A percentile compares a stretch with the other conserved stretches of the same genome.
These are phyloP conservation scores for Hoplias malabaricus DNA, from an alignment of 2,113 vertebrate genomes.

Conservation along the genomic window DNA sequence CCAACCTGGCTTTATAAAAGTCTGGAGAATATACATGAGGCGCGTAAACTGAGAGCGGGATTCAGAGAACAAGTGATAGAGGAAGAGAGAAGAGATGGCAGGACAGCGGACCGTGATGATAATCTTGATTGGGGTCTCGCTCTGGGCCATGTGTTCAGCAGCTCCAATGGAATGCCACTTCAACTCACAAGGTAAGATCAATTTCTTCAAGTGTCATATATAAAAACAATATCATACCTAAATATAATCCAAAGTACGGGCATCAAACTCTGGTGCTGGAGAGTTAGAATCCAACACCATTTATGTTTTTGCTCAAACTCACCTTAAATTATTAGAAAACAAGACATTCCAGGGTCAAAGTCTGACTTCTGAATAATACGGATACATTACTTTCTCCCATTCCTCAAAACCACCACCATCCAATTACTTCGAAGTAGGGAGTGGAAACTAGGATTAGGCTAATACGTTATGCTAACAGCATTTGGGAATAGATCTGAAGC, in stretches of 20 bases:
- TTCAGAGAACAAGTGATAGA: constrained; percentile 58
- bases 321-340: too few species aligned
- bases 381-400: not conserved
- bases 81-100: constrained; percentile 71
- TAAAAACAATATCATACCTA: not conserved
- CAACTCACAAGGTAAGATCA: constrained; percentile 84
- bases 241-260: not conserved
- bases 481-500: too few species aligned
- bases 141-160: constrained; percentile 69
- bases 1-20: constrained; percentile 49
- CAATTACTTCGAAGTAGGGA: not conserved
- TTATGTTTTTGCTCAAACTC: too few species aligned
- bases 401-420: not conserved
- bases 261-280: not conserved
- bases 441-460: too few species aligned
- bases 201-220: not conserved
- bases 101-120: constrained; percentile 52
- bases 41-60: constrained; percentile 39
- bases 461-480: not conserved
- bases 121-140: constrained; percentile 56
- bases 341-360: not conserved
- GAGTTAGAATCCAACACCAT: not conserved
- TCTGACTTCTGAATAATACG: too few species aligned
- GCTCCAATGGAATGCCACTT: constrained; percentile 87
- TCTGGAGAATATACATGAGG: constrained; percentile 70